Evolutionary conservation across 2,113 vertebrate species (phyloP).

Genomic region (Eira barbara): DNA sequence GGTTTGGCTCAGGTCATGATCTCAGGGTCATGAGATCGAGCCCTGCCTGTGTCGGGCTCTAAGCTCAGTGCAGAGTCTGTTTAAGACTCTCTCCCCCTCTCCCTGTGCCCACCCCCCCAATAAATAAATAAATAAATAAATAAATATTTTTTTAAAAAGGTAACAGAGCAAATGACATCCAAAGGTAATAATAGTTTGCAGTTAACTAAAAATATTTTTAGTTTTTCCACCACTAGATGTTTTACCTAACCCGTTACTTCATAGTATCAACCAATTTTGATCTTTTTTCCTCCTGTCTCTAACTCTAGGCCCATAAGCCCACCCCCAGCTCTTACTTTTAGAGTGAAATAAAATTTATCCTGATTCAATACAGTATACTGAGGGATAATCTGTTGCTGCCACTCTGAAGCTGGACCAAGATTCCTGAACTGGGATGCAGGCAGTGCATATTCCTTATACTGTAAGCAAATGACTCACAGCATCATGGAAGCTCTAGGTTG

Average conservation of each 20-base stretch:
- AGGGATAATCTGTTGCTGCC: background rate
- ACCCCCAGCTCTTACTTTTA: background rate
- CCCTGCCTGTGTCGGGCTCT: background rate
- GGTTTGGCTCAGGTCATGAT: background rate
- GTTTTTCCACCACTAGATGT: background rate
- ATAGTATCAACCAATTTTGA: background rate
- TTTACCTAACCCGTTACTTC: background rate
- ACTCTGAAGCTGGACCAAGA: background rate
- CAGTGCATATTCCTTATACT: background rate
- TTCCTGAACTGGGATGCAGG: background rate
- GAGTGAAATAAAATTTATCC: background rate
- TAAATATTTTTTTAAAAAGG: background rate
- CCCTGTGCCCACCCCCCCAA: background rate
- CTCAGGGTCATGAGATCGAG: background rate
- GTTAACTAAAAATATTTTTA: background rate
- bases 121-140: background rate
- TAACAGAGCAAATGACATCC: background rate
- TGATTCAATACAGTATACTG: background rate
- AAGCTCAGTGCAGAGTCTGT: background rate
- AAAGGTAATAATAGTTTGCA: background rate
- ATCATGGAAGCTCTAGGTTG: background rate
- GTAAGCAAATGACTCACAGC: background rate
- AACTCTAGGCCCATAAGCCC: background rate
- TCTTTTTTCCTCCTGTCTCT: background rate
- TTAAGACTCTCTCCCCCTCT: background rate